Conservation (phyloP, 2,113 vertebrate genomes). For the Anhinga rufa region DNA sequence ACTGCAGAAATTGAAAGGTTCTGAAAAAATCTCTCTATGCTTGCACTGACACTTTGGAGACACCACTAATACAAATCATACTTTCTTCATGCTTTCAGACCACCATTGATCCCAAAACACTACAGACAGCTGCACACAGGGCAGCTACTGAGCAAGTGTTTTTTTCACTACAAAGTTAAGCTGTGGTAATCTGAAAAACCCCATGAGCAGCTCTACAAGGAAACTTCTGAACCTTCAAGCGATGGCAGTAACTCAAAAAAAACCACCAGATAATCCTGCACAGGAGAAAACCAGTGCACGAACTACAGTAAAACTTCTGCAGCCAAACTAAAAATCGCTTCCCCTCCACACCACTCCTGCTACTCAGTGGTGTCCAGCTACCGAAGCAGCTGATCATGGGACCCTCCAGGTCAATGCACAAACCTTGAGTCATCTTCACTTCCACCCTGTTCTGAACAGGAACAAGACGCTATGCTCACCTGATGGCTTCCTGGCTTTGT, state of each 20-base stretch:
- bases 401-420: background rate
- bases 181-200: background rate
- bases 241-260: background rate
- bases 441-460: background rate
- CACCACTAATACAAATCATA: background rate
- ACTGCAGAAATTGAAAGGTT: background rate
- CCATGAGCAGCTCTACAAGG: background rate
- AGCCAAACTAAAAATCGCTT: background rate
- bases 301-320: background rate
- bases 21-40: background rate
- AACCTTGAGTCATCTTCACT: background rate
- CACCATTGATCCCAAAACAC: background rate
- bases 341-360: fast-evolving
- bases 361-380: background rate
- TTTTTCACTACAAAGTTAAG: background rate
- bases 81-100: background rate
- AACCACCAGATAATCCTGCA: background rate
- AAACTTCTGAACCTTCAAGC: background rate
- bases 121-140: background rate
- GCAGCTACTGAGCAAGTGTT: background rate
- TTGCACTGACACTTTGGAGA: background rate
- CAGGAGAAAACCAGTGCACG: fast-evolving
- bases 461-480: background rate
- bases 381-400: background rate
- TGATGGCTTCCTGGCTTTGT: background rate